Percentiles rank a stretch among this genome's conserved stretches.
phyloP scores from a whole-genome alignment of 2,888 invertebrate species.

The Limnephilus rhombicus region DNA sequence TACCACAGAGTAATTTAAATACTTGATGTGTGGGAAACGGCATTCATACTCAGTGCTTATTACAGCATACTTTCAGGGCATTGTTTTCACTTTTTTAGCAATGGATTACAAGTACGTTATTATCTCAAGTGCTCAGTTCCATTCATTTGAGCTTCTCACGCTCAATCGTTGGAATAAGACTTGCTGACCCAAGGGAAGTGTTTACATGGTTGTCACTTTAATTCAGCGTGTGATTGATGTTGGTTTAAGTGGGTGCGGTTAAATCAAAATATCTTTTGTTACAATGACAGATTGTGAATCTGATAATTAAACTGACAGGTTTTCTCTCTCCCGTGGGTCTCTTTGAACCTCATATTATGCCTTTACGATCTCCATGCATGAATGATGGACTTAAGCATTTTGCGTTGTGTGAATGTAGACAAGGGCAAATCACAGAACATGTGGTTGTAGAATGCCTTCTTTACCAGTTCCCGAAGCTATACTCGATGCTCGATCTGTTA shows the following conservation, averaged over 20 bases:
- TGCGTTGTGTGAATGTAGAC: neutral
- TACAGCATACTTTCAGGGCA: conserved; percentile 34
- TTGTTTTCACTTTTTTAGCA: conserved; percentile 59
- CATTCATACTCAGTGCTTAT: neutral
- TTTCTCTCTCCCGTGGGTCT: neutral
- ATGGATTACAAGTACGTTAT: conserved; percentile 6
- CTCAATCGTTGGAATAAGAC: neutral
- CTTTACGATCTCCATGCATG: neutral
- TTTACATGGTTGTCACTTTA: conserved; percentile 4
- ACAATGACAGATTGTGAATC: neutral
- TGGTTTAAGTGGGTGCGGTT: neutral
- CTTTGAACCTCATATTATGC: neutral
- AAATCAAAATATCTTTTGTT: neutral
- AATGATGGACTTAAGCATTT: neutral
- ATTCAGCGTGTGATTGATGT: neutral
- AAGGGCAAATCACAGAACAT: neutral
- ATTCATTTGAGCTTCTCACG: conserved; percentile 36
- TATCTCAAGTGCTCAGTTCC: neutral
- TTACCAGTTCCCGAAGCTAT: neutral
- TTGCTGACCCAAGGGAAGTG: conserved; percentile 4
- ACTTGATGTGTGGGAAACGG: conserved; percentile 22
- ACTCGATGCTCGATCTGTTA: neutral
- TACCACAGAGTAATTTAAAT: neutral
- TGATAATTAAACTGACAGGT: neutral
- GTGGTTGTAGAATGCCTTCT: neutral